Base-by-base conservation (phyloP, 2,797 vertebrate genomes). In the Hippocampus kuda region DNA sequence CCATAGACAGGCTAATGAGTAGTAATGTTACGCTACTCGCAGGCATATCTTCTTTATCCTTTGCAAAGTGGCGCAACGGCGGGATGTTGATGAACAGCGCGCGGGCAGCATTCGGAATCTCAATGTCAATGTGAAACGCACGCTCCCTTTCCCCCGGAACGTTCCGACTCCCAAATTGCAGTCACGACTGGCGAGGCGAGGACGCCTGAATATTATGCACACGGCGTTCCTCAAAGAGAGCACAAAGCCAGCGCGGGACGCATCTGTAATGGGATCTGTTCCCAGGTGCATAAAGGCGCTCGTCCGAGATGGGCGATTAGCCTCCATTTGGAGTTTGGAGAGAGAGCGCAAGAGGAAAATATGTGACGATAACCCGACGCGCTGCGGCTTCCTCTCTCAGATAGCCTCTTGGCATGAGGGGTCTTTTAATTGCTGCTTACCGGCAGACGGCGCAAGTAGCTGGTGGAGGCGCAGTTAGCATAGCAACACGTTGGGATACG, bases 261-360 rank as follows among this genome's bases (percentile, higher is more conserved):
- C 74, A 76, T 77, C 77, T 81, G 75, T 85, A 77, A 86, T 76
- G 44, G 73, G 77, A 85, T 86, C 80, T 56, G 66, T 72, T 77
- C 68, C 70, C 74, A 51, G 62, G 70, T 5, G 62, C 84, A 89
- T 86, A 87, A 59, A 77, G 66, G 75, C 26, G 76, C 75, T 78
- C 72, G 70, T 76, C 78, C 76, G 66, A 82, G 73, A 86, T 84
- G 64, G 74, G 70, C 77, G 87, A 88, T 89, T 84, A 83, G 51
- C 74, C 78, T 83, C 74, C 79, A 75, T 84, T 86, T 83, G 76
- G 54, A 51, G 71, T 72, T 75, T 65, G 69, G 70, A 77, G 77
- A 60, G 57, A 16, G 26, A 16, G 16, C 34, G 34, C 34, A n/a
- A 46, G 81, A 84, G 79, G 13, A 66, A 48, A 80, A 76, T 80